Evolutionary conservation across 2,888 invertebrate species (phyloP), one percentile per base, ranked within the genome.

Genomic region (Luperina nickerlii): DNA sequence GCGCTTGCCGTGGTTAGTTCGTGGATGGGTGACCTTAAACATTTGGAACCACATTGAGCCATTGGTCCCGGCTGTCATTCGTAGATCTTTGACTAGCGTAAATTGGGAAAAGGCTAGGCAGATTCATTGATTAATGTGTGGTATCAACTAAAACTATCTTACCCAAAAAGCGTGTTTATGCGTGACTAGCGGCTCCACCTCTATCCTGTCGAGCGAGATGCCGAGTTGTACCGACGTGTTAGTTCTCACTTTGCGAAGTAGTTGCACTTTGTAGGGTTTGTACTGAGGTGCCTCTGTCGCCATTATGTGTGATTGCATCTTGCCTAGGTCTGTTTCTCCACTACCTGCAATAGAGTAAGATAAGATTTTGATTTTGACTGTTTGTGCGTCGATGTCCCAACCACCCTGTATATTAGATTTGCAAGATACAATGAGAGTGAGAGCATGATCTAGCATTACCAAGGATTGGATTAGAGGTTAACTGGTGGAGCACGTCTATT

Each of bases 191-290:
- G 99, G 99, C 93, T 99, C 99, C 76, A 99, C 98, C 96, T 99
- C 99, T 81, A 99, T 98, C 93, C 98, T 98, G 90, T 99, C 99
- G 11, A 99, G 98, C 24, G 99, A 99, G 85, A 99, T 98, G 70
- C 99, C 98, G 67, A 99, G 97, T 91, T 98, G 98, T 7, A 99
- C 98, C 89, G 98, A 98, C 32, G 98, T 98, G 94, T 98, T 99
- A 42, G 98, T 97, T 88, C 98, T 97, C 81, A 99, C 97, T 97
- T 98, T 98, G 90, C 98, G 98, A 57, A 98, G 96, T 88, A 99
- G 97, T 88, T 98, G 97, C 2, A 99, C 98, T 89, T 98, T 97
- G 94, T 97, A 98, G 0, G 98, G 98, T 92, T 98, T 98, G 95
- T 99, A 99, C 87, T 99, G 97, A 0, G 99, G 98, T 20, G 99